These are phyloP conservation scores for Antedon mediterranea DNA, from an alignment of 53 echinoderm and acorn worm species.

Conservation along the genomic window DNA sequence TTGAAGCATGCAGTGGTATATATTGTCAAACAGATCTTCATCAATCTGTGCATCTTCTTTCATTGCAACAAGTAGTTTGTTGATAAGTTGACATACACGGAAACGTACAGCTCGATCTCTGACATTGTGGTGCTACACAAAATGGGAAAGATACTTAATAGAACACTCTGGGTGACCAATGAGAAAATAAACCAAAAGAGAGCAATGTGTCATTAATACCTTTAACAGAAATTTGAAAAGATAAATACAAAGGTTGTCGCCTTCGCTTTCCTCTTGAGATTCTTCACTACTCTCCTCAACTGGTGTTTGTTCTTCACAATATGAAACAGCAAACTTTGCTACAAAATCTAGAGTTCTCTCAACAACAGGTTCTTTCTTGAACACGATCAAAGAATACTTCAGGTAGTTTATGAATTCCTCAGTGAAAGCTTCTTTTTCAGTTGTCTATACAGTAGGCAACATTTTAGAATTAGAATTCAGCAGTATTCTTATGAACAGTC, in stretches of 20 bases:
- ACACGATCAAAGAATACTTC: constrained; percentile 64
- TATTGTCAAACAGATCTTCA: constrained; percentile 72
- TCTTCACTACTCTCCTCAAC: constrained; percentile 41
- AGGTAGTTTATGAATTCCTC: constrained; percentile 62
- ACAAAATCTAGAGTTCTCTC: constrained; percentile 91
- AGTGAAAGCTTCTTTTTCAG: constrained; percentile 56
- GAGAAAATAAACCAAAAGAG: too few relatives aligned
- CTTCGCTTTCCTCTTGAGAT: not conserved
- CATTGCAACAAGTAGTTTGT: constrained; percentile 61
- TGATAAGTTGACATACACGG: constrained; percentile 87
- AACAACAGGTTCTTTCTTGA: constrained; percentile 82
- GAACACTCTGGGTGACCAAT: not conserved
- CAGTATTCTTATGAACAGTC: too few relatives aligned
- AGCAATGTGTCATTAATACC: constrained; percentile 19
- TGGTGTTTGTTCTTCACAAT: constrained; percentile 10
- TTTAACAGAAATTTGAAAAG: constrained; percentile 72
- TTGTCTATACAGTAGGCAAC: constrained; percentile 10
- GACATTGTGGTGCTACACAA: constrained; percentile 66
- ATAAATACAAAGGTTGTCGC: constrained; percentile 38
- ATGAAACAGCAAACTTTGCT: constrained; percentile 69
- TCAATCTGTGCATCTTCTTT: constrained; percentile 89
- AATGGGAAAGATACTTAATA: too few relatives aligned
- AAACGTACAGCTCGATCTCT: constrained; percentile 82
- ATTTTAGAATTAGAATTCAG: too few relatives aligned
- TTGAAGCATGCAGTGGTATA: constrained; percentile 81